Evolutionary conservation across 2,888 invertebrate genomes (phyloP), one percentile per base, ranked within the genome.

Genomic region (Athetis lepigone): DNA sequence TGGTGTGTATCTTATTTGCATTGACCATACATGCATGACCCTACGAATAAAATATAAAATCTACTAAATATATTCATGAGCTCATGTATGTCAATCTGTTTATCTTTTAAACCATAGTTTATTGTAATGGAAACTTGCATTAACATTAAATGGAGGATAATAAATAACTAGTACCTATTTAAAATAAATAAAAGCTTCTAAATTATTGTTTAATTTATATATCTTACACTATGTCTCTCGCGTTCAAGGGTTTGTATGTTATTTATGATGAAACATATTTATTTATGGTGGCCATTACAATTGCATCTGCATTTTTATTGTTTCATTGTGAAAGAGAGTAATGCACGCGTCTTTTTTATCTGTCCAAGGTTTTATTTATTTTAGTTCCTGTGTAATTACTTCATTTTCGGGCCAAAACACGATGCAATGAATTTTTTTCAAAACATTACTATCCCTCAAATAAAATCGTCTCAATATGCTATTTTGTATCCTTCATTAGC

Each of bases 201-300:
- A 66, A 60, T 62, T 59, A 73, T 65, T 62, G 55, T 67, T 64
- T 67, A 58, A 70, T 74, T 68, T 75, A 75, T 73, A 75, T 66
- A 73, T 75, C 72, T 74, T 79, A 64, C 69, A 72, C 70, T 73
- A 70, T 58, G 65, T 70, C 51, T 66, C 37, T 19, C 56, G 63
- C 23, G 25, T 59, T 64, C 54, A 77, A 70, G 77, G 62, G 52
- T 50, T 11, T 25, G 19, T 56, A 51, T 66, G 37, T 76, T 74
- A 81, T 83, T 80, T 81, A 79, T 72, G 77, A 80, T 62, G 66
- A 69, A 67, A 77, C 73, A 69, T 75, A 63, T 61, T 76, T 79
- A 80, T 79, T 82, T 79, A 84, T 78, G 69, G 69, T 55, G 40
- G 52, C 69, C 70, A 78, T 80, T 80, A 79, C 66, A 79, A 80